These are phyloP conservation scores for Drosophila basisetae DNA, from an alignment of 2,888 invertebrate species.

Conservation along the genomic window DNA sequence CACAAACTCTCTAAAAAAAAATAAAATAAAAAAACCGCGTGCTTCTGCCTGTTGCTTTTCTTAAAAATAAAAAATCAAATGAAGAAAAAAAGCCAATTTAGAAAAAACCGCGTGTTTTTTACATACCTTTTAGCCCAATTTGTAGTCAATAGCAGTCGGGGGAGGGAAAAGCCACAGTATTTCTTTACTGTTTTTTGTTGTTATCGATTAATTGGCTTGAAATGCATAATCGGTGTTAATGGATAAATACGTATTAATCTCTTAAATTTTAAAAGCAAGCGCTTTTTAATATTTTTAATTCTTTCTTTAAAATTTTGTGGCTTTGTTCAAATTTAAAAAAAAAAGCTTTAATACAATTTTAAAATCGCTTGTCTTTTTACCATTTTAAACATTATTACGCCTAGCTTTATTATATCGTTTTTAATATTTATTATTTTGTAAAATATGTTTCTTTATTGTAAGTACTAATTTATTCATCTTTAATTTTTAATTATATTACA, in stretches of 20 bases:
- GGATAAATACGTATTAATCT: neutral
- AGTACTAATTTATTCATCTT: neutral
- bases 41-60: conserved; percentile 59
- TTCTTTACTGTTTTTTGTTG: conserved; percentile 1
- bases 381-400: neutral
- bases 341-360: accelerated
- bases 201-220: conserved; percentile 13
- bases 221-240: neutral
- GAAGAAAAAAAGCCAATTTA: conserved; percentile 9
- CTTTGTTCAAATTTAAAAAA: neutral
- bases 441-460: neutral
- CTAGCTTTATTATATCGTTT: neutral
- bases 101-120: conserved; percentile 2
- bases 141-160: neutral
- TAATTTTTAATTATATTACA: neutral
- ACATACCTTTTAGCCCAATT: conserved; percentile 12
- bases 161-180: neutral
- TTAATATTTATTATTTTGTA: neutral
- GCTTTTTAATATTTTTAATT: neutral
- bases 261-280: neutral
- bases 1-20: conserved; percentile 22
- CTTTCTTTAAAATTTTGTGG: neutral
- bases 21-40: conserved; percentile 3
- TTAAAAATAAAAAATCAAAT: conserved; percentile 15
- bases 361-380: neutral